A percentile compares a stretch with the other conserved stretches of the same genome.
Evolutionary conservation across 2,113 vertebrate genomes (phyloP).

Genomic region (Nothobranchius kuhntae): DNA sequence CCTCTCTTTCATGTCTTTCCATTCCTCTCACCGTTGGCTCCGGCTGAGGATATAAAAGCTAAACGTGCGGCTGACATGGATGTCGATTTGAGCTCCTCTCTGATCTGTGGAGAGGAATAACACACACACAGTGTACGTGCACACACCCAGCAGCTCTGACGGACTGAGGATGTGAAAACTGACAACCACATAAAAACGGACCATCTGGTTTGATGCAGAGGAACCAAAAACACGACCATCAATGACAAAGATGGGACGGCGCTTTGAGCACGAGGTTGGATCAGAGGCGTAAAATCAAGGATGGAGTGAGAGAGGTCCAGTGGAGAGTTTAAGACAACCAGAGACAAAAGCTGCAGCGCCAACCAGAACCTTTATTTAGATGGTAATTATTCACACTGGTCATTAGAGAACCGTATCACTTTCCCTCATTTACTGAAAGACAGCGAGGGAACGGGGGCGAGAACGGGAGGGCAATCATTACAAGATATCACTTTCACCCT

Average conservation of each 20-base stretch:
- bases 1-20: conserved; percentile 66
- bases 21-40: conserved; percentile 44
- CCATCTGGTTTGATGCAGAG: conserved; percentile 35
- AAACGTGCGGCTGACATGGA: conserved; percentile 66
- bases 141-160: conserved; percentile 56
- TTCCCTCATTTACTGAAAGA: conserved; percentile 87
- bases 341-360: conserved; percentile 69
- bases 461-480: conserved; percentile 79
- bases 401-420: conserved; percentile 84
- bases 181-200: conserved; percentile 40
- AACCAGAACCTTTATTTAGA: conserved; percentile 83
- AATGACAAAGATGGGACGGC: neutral
- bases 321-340: conserved; percentile 29
- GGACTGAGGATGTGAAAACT: conserved; percentile 62
- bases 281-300: conserved; percentile 14
- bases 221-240: conserved; percentile 3
- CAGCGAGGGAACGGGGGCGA: conserved; percentile 44
- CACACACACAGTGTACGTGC: conserved; percentile 16
- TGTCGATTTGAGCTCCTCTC: conserved; percentile 70
- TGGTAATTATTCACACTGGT: conserved; percentile 81
- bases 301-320: conserved; percentile 8
- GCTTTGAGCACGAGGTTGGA: neutral
- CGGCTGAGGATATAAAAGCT: conserved; percentile 65
- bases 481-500: conserved; percentile 79
- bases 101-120: conserved; percentile 60